phyloP scores from a whole-genome alignment of 1,140 invertebrate genomes.

The Zaprionus ornatus region DNA sequence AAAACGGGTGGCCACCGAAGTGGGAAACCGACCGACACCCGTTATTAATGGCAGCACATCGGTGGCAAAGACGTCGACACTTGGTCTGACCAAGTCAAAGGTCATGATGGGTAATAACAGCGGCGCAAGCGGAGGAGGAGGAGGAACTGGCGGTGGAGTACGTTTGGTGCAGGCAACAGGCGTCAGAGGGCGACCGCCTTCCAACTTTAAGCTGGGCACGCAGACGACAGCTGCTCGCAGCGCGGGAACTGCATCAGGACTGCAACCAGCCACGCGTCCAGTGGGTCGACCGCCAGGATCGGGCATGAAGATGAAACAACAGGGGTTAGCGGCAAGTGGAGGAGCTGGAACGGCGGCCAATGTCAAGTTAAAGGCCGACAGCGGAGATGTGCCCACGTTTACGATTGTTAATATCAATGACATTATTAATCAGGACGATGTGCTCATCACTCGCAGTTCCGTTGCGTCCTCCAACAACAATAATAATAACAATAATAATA shows the following conservation, averaged over 20 bases:
- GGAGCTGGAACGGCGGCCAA: not conserved
- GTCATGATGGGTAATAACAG: slow-evolving; percentile 7
- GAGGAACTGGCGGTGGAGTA: slow-evolving; percentile 3
- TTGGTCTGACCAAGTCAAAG: slow-evolving; percentile 29
- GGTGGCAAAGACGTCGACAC: slow-evolving; percentile 14
- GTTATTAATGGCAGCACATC: slow-evolving; percentile 50
- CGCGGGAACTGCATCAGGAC: not conserved
- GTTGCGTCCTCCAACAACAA: slow-evolving; percentile 1
- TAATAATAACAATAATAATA: slow-evolving; percentile 3
- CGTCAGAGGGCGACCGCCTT: slow-evolving; percentile 1
- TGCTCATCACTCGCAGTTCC: slow-evolving; percentile 66
- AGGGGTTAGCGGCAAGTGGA: slow-evolving; percentile 1
- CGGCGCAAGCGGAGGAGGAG: not conserved
- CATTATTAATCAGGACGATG: slow-evolving; percentile 82
- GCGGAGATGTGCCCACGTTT: slow-evolving; percentile 76
- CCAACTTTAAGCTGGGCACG: slow-evolving; percentile 11
- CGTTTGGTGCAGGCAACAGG: slow-evolving; percentile 20
- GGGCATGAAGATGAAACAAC: slow-evolving; percentile 18
- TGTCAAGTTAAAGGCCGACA: slow-evolving; percentile 9
- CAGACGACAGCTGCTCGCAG: not conserved
- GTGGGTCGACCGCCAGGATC: not conserved
- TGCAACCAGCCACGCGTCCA: not conserved
- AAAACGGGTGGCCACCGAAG: slow-evolving; percentile 50
- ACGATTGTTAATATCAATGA: slow-evolving; percentile 83
- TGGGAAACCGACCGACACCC: slow-evolving; percentile 14